phyloP scores from a whole-genome alignment of 2,888 invertebrate genomes.

The Alentia gelatinosa region DNA sequence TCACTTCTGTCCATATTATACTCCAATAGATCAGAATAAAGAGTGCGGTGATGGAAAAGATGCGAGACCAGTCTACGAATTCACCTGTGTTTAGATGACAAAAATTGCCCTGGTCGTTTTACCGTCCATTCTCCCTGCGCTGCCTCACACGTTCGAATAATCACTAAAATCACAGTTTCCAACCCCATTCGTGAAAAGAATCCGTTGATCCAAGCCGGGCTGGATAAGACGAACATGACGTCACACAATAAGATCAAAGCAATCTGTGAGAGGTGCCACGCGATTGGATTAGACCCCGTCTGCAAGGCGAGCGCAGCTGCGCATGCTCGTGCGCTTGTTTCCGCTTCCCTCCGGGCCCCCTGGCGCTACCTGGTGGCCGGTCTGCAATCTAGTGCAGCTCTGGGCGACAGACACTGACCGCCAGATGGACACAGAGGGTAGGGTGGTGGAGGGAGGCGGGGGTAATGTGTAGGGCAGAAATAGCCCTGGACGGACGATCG shows the following conservation, averaged over 20 bases:
- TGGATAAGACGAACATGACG: not conserved
- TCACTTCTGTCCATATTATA: too few relatives aligned
- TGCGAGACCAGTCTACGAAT: too few relatives aligned
- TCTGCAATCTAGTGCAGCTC: not conserved
- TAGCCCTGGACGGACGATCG: not conserved
- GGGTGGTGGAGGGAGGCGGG: not conserved
- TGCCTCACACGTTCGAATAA: too few relatives aligned
- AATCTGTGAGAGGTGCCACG: not conserved
- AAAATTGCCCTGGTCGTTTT: too few relatives aligned
- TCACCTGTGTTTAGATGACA: too few relatives aligned
- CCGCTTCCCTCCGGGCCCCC: not conserved
- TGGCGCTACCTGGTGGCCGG: not conserved
- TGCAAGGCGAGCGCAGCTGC: slow-evolving; percentile 1
- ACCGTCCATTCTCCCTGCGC: too few relatives aligned
- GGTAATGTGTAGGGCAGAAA: not conserved
- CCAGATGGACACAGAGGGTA: not conserved
- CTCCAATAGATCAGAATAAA: too few relatives aligned
- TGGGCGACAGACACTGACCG: not conserved
- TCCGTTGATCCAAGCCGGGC: not conserved
- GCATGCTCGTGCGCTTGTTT: not conserved
- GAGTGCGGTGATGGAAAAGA: too few relatives aligned
- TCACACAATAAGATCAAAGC: slow-evolving; percentile 1
- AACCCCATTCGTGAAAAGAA: not conserved
- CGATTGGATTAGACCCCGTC: not conserved
- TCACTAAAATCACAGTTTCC: not conserved